Evolutionary conservation across 2,113 vertebrate genomes (phyloP).

Genomic region (Corydoras maculifer): DNA sequence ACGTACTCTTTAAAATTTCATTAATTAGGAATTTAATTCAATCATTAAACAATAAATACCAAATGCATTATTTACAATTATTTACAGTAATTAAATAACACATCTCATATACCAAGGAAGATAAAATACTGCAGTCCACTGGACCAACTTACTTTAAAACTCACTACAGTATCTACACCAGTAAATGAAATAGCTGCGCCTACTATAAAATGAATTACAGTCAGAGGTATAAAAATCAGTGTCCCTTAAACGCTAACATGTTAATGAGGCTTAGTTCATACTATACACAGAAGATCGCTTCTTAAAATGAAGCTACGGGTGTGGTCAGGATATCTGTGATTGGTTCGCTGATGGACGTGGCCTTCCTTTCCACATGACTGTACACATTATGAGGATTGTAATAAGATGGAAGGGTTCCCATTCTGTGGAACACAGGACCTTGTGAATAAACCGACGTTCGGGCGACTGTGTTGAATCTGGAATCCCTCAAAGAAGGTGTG

Average conservation of each 20-base stretch:
- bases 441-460: constrained; percentile 13
- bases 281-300: not conserved
- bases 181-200: not conserved
- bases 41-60: constrained; percentile 20
- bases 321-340: not conserved
- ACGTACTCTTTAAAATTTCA: no score
- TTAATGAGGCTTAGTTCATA: not conserved
- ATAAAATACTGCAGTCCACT: not conserved
- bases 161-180: not conserved
- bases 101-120: not conserved
- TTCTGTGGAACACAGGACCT: constrained; percentile 22
- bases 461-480: constrained; percentile 15
- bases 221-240: not conserved
- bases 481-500: constrained; percentile 12
- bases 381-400: constrained; percentile 6
- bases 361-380: constrained; percentile 5
- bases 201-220: not conserved
- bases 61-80: constrained; percentile 15
- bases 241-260: no score
- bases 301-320: constrained; percentile 21
- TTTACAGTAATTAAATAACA: not conserved
- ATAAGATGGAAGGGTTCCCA: constrained; percentile 19
- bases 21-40: no score
- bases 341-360: not conserved
- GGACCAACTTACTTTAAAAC: not conserved